Evolutionary conservation across 2,888 invertebrate species (phyloP).

Genomic region (Meandrusa payeni): DNA sequence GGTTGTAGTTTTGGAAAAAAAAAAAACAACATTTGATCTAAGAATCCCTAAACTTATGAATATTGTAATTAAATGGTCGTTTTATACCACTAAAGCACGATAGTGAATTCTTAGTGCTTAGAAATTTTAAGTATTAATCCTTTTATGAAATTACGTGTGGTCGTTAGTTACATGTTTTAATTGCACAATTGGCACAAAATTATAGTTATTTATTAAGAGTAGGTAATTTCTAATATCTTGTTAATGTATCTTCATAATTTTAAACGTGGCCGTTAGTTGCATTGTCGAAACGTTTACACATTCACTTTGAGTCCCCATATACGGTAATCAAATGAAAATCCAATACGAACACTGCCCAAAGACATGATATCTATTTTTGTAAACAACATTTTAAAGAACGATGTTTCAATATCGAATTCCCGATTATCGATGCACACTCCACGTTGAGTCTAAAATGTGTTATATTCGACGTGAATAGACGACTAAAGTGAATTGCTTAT

Average conservation of each 20-base stretch:
- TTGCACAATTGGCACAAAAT: conserved; percentile 68
- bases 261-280: conserved; percentile 25
- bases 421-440: conserved; percentile 46
- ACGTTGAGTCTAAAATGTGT: conserved; percentile 54
- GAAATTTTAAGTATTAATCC: conserved; percentile 36
- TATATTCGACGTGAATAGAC: conserved; percentile 34
- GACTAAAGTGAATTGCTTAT: conserved; percentile 26
- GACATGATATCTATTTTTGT: conserved; percentile 50
- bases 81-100: conserved; percentile 19
- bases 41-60: conserved; percentile 7
- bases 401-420: conserved; percentile 44
- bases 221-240: conserved; percentile 30
- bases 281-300: conserved; percentile 18
- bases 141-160: conserved; percentile 34
- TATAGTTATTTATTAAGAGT: conserved; percentile 45
- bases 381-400: conserved; percentile 37
- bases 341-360: conserved; percentile 53
- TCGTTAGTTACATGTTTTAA: conserved; percentile 44
- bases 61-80: conserved; percentile 22
- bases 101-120: conserved; percentile 39
- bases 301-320: conserved; percentile 41
- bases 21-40: no score
- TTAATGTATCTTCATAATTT: conserved; percentile 27
- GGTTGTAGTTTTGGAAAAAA: no score
- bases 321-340: conserved; percentile 39